Percentiles rank a stretch among this genome's conserved stretches.
Conservation (phyloP, 2,113 vertebrate species). For the Platysteira castanea region DNA sequence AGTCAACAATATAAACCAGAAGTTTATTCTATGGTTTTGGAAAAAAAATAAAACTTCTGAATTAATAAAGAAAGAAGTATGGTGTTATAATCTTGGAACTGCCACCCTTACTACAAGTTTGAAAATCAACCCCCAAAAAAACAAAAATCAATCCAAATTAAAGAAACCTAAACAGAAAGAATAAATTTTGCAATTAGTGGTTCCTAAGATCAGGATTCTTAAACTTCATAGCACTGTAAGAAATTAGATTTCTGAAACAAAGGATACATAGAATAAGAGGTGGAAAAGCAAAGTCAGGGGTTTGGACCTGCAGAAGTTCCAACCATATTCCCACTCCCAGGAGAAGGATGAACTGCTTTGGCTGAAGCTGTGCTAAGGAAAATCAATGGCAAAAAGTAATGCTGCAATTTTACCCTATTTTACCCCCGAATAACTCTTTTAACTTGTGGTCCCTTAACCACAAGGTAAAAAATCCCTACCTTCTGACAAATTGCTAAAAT, state of each 20-base stretch:
- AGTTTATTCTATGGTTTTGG: background rate
- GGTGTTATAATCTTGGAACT: background rate
- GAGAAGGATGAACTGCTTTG: background rate
- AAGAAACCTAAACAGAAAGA: background rate
- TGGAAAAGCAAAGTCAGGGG: background rate
- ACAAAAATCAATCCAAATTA: background rate
- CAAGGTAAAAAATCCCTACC: background rate
- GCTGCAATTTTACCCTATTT: background rate
- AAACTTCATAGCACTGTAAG: background rate
- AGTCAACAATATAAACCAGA: background rate
- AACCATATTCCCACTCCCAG: background rate
- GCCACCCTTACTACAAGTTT: background rate
- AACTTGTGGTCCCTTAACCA: background rate
- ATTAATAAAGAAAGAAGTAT: background rate
- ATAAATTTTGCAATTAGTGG: background rate
- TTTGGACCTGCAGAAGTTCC: background rate
- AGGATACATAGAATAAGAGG: background rate
- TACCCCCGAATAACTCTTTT: background rate
- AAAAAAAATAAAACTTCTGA: background rate
- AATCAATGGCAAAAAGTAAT: background rate
- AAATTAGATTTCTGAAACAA: background rate
- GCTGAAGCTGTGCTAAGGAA: background rate
- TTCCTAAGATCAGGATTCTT: background rate
- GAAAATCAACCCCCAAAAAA: fast-evolving
- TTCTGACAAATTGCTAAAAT: background rate